A percentile compares a stretch with the other conserved stretches of the same genome.
Evolutionary conservation across 2,113 vertebrate genomes (phyloP).

Genomic region (Sceloporus tristichus): DNA sequence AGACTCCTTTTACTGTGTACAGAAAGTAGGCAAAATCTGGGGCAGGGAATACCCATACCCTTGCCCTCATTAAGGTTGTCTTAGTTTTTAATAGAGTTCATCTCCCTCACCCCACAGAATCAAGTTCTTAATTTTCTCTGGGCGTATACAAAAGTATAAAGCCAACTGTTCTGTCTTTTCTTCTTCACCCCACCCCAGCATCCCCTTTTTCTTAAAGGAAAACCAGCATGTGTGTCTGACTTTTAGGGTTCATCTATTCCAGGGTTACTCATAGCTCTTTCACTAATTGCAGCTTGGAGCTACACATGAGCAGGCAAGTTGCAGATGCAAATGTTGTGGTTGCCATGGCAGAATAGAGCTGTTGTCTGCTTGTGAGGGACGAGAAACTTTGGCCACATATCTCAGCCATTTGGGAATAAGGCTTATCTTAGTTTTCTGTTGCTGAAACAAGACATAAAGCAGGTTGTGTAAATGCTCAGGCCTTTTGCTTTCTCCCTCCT

Average conservation of each 20-base stretch:
- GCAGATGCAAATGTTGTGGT: conserved; percentile 71
- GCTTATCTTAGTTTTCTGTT: conserved; percentile 27
- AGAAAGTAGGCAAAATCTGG: background rate
- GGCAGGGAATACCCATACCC: background rate
- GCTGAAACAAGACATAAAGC: conserved; percentile 43
- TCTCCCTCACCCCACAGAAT: background rate
- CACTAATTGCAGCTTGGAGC: conserved; percentile 45
- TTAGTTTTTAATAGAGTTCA: background rate
- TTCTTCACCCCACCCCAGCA: background rate
- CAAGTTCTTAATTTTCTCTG: background rate
- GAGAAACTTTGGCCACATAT: conserved; percentile 30
- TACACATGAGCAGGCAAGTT: conserved; percentile 33
- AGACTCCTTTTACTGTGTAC: background rate
- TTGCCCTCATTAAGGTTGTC: background rate
- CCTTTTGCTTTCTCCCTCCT: conserved; percentile 4
- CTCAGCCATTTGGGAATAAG: background rate
- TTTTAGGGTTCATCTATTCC: background rate
- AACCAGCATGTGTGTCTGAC: background rate
- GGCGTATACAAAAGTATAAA: background rate
- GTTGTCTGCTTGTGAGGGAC: conserved; percentile 40
- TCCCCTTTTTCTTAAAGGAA: background rate
- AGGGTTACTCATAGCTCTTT: background rate
- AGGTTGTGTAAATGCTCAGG: conserved; percentile 56
- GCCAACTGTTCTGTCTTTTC: background rate
- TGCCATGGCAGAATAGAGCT: conserved; percentile 62